Evolutionary conservation across 2,797 vertebrate genomes (phyloP).

Genomic region (Threskiornis aethiopicus): DNA sequence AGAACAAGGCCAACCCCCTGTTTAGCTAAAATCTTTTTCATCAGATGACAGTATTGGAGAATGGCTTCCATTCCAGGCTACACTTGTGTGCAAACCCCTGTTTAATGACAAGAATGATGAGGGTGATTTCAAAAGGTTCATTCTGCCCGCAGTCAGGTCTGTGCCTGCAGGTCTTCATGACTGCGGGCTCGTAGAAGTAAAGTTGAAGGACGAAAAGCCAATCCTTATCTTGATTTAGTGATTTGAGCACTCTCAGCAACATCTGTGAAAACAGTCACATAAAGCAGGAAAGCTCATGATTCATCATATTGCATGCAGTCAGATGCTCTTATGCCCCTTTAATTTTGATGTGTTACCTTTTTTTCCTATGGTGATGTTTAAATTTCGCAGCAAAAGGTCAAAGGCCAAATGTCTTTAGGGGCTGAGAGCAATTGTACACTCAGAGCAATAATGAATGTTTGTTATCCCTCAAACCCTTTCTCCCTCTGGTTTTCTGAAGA

Average conservation of each 20-base stretch:
- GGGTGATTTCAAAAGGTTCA: not conserved
- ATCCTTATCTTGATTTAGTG: not conserved
- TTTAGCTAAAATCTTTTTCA: not conserved
- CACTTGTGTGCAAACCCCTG: not conserved
- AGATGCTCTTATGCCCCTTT: not conserved
- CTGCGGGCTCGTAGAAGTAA: fast-evolving
- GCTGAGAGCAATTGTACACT: not conserved
- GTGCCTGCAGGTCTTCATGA: not conserved
- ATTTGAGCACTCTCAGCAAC: not conserved
- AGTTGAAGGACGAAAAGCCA: not conserved
- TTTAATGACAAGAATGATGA: not conserved
- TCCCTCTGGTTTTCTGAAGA: conserved; percentile 12
- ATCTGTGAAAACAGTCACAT: not conserved
- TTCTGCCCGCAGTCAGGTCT: not conserved
- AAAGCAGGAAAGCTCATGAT: not conserved
- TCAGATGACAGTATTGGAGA: not conserved
- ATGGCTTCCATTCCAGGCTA: not conserved
- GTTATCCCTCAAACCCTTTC: conserved; percentile 8
- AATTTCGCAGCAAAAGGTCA: conserved; percentile 9
- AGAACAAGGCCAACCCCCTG: not conserved
- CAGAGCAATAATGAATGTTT: conserved; percentile 25
- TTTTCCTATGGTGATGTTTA: not conserved
- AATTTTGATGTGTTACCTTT: not conserved
- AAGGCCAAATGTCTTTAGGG: not conserved
- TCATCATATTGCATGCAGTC: not conserved